Base-by-base conservation (phyloP, 2,113 vertebrate species). In the Thamnophis sirtalis region DNA sequence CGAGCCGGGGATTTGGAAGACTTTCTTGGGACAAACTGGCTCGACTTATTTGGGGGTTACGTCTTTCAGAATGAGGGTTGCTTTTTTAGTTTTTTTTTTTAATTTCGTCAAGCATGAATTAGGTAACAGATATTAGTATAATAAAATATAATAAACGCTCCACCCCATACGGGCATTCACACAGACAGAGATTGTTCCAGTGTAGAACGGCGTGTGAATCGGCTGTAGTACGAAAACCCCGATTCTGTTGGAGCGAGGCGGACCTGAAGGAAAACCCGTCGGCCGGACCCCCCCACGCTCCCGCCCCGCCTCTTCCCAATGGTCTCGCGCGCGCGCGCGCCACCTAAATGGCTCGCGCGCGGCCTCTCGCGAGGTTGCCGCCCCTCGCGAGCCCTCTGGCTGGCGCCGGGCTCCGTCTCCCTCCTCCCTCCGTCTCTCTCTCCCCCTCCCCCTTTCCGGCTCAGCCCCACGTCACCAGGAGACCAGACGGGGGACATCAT, bases 401-500 rank as follows among this genome's bases (percentile, higher is more conserved):
- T 13, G 43, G 96, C 97, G 96, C 96, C 94, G 85, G 68, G 54
- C 33, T 0, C 48, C 1, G 0, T 26, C 0, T 9, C 60, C 24
- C 93, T 80, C 88, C 55, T 21, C 84, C 56, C 92, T 91, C 93
- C 51, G 3, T 15, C 89, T 9, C 33, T 9, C 33, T 5, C 73
- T 15, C 5, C 21, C 63, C 7, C 13, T 38, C 63, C 38, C 68
- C 22, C 51, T 9, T 21, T 48, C 38, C 17, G 93, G 90, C 93
- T 58, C 93, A 58, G 56, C 92, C 97, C 95, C 97, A 98, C 98
- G 98, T 98, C 97, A 98, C 95, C 95, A 92, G 93, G 97, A 96
- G 92, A 97, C 97, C 95, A 97, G 98, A 97, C 96, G 97, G 97
- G 97, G 97, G 98, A 98, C 97, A 99, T 99, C 98, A 99, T 99